Conservation (phyloP, 2,888 invertebrate species). For the Macrosiphum euphorbiae region DNA sequence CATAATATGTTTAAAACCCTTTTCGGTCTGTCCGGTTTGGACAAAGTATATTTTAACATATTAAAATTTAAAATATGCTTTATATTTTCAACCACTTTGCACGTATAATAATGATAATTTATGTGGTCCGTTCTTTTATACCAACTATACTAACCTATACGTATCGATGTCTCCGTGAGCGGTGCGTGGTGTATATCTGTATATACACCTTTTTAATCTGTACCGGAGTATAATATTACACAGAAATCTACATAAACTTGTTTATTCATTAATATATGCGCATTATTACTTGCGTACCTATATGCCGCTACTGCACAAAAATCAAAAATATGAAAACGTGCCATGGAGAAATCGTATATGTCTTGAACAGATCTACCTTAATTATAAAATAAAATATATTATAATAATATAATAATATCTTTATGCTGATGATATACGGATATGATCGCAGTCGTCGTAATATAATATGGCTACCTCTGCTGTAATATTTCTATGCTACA, state of each 20-base stretch:
- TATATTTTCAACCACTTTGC: constrained; percentile 8
- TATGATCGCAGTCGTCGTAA: background rate
- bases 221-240: constrained; percentile 48
- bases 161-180: constrained; percentile 28
- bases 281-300: background rate
- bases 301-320: background rate
- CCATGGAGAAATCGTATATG: background rate
- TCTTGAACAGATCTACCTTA: background rate
- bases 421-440: background rate
- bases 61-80: background rate
- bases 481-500: no score
- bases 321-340: constrained; percentile 8
- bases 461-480: background rate
- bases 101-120: background rate
- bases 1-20: background rate
- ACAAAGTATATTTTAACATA: background rate
- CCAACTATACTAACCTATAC: background rate
- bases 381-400: background rate
- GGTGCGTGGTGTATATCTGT: background rate
- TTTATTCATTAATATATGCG: constrained; percentile 50
- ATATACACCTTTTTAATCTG: constrained; percentile 16
- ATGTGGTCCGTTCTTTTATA: background rate
- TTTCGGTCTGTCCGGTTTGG: background rate
- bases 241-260: constrained; percentile 40
- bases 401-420: background rate